Percentiles rank a stretch among this genome's conserved stretches.
Conservation (phyloP, 2,797 vertebrate genomes). For the Aulostomus chinensis region DNA sequence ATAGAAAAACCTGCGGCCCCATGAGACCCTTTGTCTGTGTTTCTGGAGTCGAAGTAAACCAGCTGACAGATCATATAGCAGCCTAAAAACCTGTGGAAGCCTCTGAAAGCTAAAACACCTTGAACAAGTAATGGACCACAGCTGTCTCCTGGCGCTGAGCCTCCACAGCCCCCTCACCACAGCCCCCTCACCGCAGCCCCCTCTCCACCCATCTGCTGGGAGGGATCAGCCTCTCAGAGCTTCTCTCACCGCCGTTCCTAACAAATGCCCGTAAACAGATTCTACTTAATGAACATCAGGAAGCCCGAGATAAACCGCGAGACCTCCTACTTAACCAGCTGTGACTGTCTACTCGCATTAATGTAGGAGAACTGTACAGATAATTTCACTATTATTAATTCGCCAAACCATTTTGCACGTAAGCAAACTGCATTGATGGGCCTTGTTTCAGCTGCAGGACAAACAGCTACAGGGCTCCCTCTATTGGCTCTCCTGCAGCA, state of each 20-base stretch:
- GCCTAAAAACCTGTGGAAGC: conserved; percentile 45
- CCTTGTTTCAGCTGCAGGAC: conserved; percentile 31
- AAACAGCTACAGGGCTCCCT: conserved; percentile 77
- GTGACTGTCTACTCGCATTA: background rate
- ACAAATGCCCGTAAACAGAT: conserved; percentile 18
- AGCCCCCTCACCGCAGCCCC: background rate
- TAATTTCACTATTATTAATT: conserved; percentile 19
- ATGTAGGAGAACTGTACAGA: background rate
- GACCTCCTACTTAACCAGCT: background rate
- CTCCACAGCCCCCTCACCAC: conserved; percentile 4
- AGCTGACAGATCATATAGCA: conserved; percentile 53
- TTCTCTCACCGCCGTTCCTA: conserved; percentile 5
- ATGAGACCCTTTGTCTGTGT: conserved; percentile 42
- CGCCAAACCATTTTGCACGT: conserved; percentile 28
- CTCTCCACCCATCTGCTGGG: conserved; percentile 52
- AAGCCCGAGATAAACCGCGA: background rate
- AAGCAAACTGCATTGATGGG: conserved; percentile 15
- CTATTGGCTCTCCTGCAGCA: conserved; percentile 65
- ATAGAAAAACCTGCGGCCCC: conserved; percentile 54
- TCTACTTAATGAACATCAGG: conserved; percentile 11
- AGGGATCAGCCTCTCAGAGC: conserved; percentile 23
- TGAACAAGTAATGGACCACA: conserved; percentile 55
- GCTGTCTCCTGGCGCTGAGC: conserved; percentile 33
- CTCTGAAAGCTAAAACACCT: conserved; percentile 50
- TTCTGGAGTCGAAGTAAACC: conserved; percentile 35